A percentile compares a stretch with the other conserved stretches of the same genome.
Conservation (phyloP, 2,888 invertebrate genomes). For the Zygaena filipendulae region DNA sequence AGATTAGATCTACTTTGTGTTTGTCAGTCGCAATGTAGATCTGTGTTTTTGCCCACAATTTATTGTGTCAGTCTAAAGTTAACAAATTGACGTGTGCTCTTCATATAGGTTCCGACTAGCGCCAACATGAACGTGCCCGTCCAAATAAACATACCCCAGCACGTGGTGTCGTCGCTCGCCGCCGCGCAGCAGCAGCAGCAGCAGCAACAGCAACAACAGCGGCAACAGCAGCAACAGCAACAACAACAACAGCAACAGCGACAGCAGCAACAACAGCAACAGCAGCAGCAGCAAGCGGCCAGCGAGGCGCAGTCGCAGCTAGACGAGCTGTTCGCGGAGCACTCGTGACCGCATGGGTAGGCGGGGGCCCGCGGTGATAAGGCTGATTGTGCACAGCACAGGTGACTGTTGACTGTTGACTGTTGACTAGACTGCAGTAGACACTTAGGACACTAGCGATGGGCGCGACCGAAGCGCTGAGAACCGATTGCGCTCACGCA, state of each 20-base stretch:
- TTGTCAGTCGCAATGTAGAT: too few species aligned
- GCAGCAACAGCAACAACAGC: slow-evolving; percentile 23
- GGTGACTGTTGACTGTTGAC: slow-evolving; percentile 14
- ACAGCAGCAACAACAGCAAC: slow-evolving; percentile 17
- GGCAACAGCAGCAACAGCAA: slow-evolving; percentile 9
- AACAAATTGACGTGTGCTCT: too few species aligned
- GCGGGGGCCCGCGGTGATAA: slow-evolving; percentile 6
- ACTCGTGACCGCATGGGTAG: slow-evolving; percentile 33
- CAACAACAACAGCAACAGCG: slow-evolving; percentile 7
- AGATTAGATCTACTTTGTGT: too few species aligned
- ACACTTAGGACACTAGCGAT: slow-evolving; percentile 11
- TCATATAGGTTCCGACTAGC: slow-evolving; percentile 72
- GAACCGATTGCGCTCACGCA: slow-evolving; percentile 17
- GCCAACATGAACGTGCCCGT: slow-evolving; percentile 70
- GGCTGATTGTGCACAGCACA: slow-evolving; percentile 15
- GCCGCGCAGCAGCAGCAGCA: slow-evolving; percentile 32
- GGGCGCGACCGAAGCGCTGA: background rate
- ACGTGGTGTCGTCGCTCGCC: slow-evolving; percentile 48
- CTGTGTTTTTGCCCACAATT: too few species aligned
- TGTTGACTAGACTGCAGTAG: background rate
- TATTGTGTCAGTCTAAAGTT: too few species aligned
- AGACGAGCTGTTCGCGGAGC: slow-evolving; percentile 45
- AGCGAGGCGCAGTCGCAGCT: slow-evolving; percentile 31
- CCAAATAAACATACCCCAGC: slow-evolving; percentile 74
- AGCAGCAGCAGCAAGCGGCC: slow-evolving; percentile 29